These are phyloP conservation scores for Drosophila tanythrix DNA, from an alignment of 2,888 invertebrate species.

Conservation along the genomic window DNA sequence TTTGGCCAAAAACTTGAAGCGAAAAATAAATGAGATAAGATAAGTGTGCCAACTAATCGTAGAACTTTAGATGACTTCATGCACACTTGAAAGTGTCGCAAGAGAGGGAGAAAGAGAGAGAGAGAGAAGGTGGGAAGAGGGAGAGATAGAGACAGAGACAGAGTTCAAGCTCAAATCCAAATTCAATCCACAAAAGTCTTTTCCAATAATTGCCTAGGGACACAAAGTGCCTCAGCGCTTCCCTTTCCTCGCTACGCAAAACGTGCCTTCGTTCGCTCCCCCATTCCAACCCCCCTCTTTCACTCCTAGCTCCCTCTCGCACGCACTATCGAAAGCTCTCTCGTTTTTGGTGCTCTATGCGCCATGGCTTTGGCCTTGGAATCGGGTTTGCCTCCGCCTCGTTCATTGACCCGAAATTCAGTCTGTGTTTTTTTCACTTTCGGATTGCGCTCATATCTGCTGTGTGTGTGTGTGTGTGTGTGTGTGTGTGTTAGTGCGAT, in stretches of 20 bases:
- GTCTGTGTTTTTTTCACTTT: slow-evolving; percentile 55
- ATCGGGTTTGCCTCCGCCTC: slow-evolving; percentile 71
- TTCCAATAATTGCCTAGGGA: slow-evolving; percentile 5
- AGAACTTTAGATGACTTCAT: not conserved
- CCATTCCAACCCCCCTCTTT: not conserved
- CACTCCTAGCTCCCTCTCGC: not conserved
- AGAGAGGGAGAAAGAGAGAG: not conserved
- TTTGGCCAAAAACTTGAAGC: slow-evolving; percentile 2
- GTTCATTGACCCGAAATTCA: slow-evolving; percentile 74
- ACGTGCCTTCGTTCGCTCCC: slow-evolving; percentile 1
- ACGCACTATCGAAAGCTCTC: slow-evolving; percentile 32
- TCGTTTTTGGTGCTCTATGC: slow-evolving; percentile 53
- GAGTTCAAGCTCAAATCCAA: not conserved
- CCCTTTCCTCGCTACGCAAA: not conserved
- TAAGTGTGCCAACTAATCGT: slow-evolving; percentile 3
- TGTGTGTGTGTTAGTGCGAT: slow-evolving; percentile 21
- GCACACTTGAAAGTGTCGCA: slow-evolving; percentile 12
- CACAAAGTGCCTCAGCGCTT: not conserved
- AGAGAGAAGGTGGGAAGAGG: not conserved
- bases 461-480: slow-evolving; percentile 14
- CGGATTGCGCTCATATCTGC: slow-evolving; percentile 50
- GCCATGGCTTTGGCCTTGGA: slow-evolving; percentile 83
- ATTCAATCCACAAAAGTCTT: not conserved
- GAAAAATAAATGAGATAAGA: slow-evolving; percentile 28
- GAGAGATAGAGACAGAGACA: not conserved